Percentiles rank a stretch among this genome's conserved stretches.
Conservation (phyloP, 2,113 vertebrate genomes). For the Toxotes chatareus region DNA sequence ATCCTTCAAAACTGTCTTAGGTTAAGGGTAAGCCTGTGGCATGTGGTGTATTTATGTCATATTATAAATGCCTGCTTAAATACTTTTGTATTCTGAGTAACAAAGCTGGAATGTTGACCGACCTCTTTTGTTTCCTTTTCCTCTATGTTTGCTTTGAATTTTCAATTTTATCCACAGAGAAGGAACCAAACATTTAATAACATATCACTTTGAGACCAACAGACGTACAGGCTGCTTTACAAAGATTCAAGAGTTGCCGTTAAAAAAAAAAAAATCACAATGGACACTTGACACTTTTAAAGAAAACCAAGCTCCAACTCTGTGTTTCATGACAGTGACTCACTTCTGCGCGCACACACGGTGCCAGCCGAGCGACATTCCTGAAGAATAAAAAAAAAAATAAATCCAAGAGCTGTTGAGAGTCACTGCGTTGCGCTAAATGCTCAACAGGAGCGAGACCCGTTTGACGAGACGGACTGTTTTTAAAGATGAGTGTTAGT, state of each 20-base stretch:
- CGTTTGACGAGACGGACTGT: conserved; percentile 76
- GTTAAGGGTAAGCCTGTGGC: background rate
- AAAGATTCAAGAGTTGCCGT: background rate
- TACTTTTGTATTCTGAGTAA: conserved; percentile 31
- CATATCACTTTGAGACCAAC: background rate
- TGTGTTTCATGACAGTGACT: conserved; percentile 54
- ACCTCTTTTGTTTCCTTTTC: conserved; percentile 16
- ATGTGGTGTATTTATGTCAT: conserved; percentile 24
- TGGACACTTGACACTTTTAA: background rate
- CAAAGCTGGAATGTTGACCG: conserved; percentile 59
- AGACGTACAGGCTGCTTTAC: too few species aligned
- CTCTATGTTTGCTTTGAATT: background rate
- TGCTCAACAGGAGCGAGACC: conserved; percentile 56
- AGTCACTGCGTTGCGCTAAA: conserved; percentile 31
- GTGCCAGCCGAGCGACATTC: conserved; percentile 79
- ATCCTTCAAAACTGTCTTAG: background rate
- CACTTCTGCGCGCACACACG: conserved; percentile 35
- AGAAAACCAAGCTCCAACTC: background rate
- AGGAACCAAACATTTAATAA: background rate
- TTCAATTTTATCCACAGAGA: background rate
- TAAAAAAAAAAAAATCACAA: background rate
- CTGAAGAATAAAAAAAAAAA: conserved; percentile 61
- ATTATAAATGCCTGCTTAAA: conserved; percentile 47
- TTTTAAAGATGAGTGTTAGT: conserved; percentile 51
- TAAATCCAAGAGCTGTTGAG: conserved; percentile 30